Base-by-base conservation (phyloP, 2,888 invertebrate genomes). In the Eristalis tenax region DNA sequence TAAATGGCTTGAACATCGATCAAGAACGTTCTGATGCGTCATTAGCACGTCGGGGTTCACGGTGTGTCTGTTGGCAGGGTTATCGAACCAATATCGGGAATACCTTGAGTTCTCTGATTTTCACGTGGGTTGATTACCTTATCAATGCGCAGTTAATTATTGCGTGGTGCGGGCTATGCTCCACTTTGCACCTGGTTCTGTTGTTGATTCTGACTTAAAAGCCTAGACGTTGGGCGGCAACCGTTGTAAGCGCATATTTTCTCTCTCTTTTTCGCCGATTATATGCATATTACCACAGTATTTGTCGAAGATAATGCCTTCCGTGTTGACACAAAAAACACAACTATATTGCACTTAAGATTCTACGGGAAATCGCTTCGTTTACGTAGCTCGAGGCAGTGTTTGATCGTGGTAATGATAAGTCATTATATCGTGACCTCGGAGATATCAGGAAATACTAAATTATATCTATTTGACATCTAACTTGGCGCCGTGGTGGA, bases 81-180 rank as follows among this genome's bases (percentile, higher is more conserved):
- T 65, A 76, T 82, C 76, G 82, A 76, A 76, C 76, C 76, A 8
- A 65, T 28, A 57, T 65, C 59, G 65, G 10, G 32, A 18, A 18
- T 43, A 59, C 63, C 63, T 63, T 73, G 73, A 73, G 32, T 22
- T 63, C 43, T 6, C 40, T 28, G 40, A 28, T 26, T 38, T 43
- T 26, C 23, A 6, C 15, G 40, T 18, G 59, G 82, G 65, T 76
- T n/a, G 59, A 70, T 70, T 66, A 65, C 1, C 43, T 66, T 71
- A 43, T 61, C 69, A 70, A 50, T 70, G 63, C 59, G 43, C 64
- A 23, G 11, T 15, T 38, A n/a, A 50, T 50, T n/a, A 18, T 0
- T 8, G 50, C 8, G n/a, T n/a, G n/a, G n/a, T n/a, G 50, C 18
- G 50, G 50, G n/a, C 8, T 6, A 18, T 50, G 8, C 6, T 50